These are phyloP conservation scores for Pachymerium ferrugineum DNA, from an alignment of 2,888 invertebrate genomes.

Conservation along the genomic window DNA sequence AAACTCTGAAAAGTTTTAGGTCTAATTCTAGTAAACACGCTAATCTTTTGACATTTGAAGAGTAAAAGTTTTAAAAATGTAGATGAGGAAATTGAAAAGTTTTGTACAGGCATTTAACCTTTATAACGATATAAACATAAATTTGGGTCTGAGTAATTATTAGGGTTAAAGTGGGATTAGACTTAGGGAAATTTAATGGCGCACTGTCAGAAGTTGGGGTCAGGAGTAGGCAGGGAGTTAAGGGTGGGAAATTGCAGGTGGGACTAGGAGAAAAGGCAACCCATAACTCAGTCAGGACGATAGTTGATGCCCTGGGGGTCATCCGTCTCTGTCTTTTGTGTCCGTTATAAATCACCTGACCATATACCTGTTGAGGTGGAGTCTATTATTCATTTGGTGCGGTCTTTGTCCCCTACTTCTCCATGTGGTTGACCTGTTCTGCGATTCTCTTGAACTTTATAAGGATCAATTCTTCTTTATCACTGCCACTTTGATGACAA, in stretches of 20 bases:
- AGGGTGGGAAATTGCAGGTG: conserved; percentile 23
- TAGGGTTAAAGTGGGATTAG: background rate
- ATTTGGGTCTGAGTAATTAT: background rate
- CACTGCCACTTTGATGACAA: too few species aligned
- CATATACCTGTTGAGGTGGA: conserved; percentile 11
- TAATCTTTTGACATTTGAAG: too few species aligned
- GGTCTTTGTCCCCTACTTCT: background rate
- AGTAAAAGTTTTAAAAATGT: too few species aligned
- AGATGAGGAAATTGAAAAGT: too few species aligned
- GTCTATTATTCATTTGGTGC: background rate
- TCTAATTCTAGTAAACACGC: too few species aligned
- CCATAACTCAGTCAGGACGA: conserved; percentile 1
- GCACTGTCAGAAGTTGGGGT: background rate
- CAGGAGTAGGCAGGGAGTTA: background rate
- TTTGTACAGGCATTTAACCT: too few species aligned
- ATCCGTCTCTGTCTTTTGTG: background rate
- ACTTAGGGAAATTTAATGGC: background rate
- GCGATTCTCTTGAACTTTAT: background rate
- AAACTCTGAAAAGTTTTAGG: too few species aligned
- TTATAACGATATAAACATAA: too few species aligned
- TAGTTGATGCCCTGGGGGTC: conserved; percentile 8
- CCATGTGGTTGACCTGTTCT: background rate
- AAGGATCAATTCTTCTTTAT: background rate
- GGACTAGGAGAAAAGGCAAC: conserved; percentile 3
- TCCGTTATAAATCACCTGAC: conserved; percentile 1